A percentile compares a stretch with the other conserved stretches of the same genome.
These are phyloP conservation scores for Lissonota sp. DNA, from an alignment of 2,888 invertebrate species.

Conservation along the genomic window DNA sequence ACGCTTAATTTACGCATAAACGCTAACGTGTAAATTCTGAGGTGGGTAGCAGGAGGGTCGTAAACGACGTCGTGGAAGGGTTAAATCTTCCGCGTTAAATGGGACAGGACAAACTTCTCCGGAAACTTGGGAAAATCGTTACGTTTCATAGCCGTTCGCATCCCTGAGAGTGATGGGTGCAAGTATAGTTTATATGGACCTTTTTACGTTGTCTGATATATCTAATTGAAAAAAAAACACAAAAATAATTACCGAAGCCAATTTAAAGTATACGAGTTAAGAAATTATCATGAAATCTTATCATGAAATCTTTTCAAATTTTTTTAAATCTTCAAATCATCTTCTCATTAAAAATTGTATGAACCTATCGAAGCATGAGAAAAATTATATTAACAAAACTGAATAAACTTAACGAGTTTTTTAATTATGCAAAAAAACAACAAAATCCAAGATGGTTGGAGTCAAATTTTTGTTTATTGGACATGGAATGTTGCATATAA, in stretches of 20 bases:
- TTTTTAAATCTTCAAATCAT: no score
- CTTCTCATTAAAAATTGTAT: no score
- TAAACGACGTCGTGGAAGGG: slow-evolving; percentile 76
- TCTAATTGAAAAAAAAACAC: no score
- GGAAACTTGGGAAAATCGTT: slow-evolving; percentile 77
- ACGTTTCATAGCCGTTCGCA: slow-evolving; percentile 70
- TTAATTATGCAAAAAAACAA: no score
- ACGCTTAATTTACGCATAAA: slow-evolving; percentile 10
- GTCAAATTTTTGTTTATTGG: slow-evolving; percentile 5
- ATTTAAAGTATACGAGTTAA: no score
- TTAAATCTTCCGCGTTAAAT: slow-evolving; percentile 79
- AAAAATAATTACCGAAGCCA: no score
- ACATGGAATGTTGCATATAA: slow-evolving; percentile 24
- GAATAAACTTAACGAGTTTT: no score
- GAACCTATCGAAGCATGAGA: no score
- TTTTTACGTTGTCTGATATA: slow-evolving; percentile 19
- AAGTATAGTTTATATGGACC: background rate
- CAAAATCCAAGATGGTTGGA: no score
- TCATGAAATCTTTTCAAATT: no score
- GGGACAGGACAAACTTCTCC: slow-evolving; percentile 75
- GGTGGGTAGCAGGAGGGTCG: slow-evolving; percentile 66
- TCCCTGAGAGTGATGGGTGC: slow-evolving; percentile 30
- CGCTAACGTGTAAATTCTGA: slow-evolving; percentile 10
- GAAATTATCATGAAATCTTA: no score
- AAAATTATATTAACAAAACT: no score